Evolutionary conservation across 2,113 vertebrate species (phyloP).

Genomic region (Ellobius talpinus): DNA sequence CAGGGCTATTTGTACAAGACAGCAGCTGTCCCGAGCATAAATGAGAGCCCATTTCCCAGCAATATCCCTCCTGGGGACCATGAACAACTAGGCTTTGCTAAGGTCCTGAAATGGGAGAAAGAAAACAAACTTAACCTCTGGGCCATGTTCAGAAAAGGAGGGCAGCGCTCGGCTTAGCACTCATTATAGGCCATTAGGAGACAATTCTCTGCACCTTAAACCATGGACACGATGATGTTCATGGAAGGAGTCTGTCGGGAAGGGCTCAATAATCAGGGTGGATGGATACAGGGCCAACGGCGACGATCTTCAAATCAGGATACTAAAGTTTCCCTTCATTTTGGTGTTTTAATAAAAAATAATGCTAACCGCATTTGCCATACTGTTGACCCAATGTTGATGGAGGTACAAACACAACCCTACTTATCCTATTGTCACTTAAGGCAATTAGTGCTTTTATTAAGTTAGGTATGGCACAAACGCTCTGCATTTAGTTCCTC

Average conservation of each 20-base stretch:
- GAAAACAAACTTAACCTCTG: constrained; percentile 83
- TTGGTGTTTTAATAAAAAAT: not conserved
- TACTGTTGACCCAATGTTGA: not conserved
- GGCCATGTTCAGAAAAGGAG: constrained; percentile 80
- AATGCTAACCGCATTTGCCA: not conserved
- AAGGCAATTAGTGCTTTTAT: not conserved
- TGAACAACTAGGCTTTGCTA: constrained; percentile 76
- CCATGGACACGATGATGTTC: not conserved
- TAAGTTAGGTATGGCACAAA: not conserved
- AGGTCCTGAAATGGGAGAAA: constrained; percentile 67
- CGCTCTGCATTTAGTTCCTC: not conserved
- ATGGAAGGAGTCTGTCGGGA: not conserved
- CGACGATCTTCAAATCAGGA: not conserved
- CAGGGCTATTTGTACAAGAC: constrained; percentile 69
- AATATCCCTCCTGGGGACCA: constrained; percentile 87
- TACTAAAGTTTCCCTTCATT: not conserved
- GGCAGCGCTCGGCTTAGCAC: constrained; percentile 53
- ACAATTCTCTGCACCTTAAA: not conserved
- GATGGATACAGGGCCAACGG: not conserved
- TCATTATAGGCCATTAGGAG: constrained; percentile 69
- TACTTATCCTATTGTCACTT: not conserved
- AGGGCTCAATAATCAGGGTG: not conserved
- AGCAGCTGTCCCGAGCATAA: constrained; percentile 83
- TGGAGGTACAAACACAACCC: not conserved
- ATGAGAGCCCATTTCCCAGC: constrained; percentile 84